Conservation (phyloP, 2,113 vertebrate species). For the Philantomba maxwellii region DNA sequence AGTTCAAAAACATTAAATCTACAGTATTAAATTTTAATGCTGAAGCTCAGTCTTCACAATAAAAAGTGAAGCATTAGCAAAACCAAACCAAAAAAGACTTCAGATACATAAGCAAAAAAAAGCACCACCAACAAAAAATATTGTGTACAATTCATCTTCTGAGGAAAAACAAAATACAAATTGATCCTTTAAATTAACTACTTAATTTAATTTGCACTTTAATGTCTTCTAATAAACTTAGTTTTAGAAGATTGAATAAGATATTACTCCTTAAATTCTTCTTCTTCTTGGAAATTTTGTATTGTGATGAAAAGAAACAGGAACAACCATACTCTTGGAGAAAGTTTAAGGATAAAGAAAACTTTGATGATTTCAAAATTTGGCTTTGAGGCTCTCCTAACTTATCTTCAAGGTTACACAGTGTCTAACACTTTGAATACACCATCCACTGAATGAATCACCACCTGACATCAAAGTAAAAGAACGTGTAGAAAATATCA, state of each 20-base stretch:
- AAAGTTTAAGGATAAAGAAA: neutral
- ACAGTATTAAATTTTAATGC: conserved; percentile 20
- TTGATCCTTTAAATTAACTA: neutral
- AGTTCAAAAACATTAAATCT: conserved; percentile 27
- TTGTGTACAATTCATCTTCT: neutral
- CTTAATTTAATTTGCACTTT: neutral
- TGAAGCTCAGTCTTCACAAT: neutral
- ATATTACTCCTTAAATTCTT: neutral
- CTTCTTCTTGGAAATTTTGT: neutral
- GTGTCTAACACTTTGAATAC: neutral
- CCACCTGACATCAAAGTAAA: neutral
- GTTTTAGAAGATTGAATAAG: neutral
- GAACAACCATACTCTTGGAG: neutral
- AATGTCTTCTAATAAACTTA: neutral
- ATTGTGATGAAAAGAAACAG: neutral
- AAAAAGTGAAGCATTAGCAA: neutral
- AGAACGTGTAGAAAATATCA: neutral
- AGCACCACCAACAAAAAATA: neutral
- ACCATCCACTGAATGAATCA: neutral
- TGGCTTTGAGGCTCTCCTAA: neutral
- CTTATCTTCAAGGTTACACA: neutral
- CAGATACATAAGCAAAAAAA: neutral
- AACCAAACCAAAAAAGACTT: neutral
- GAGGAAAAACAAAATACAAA: neutral
- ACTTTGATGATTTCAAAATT: neutral